These are phyloP conservation scores for Gasterosteus nipponicus DNA, from an alignment of 2,113 vertebrate genomes.

Conservation along the genomic window DNA sequence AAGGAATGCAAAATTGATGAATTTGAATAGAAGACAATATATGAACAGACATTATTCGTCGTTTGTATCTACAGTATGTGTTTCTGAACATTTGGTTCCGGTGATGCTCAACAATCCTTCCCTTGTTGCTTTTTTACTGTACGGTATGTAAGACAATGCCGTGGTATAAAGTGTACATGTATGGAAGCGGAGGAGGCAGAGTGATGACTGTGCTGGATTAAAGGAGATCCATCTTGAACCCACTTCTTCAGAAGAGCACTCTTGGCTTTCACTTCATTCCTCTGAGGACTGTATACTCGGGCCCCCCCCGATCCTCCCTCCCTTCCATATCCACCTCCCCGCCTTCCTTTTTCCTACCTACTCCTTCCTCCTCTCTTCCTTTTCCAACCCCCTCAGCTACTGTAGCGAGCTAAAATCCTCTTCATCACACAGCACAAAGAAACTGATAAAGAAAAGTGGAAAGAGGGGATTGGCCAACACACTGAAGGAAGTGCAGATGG, in stretches of 20 bases:
- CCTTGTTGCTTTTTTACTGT: background rate
- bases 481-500: constrained; percentile 44
- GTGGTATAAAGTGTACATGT: constrained; percentile 6
- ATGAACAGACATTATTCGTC: background rate
- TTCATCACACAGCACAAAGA: constrained; percentile 61
- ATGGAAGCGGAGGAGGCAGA: constrained; percentile 20
- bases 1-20: background rate
- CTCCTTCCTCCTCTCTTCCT: constrained; percentile 50
- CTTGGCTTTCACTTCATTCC: constrained; percentile 67
- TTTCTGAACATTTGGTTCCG: background rate
- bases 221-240: constrained; percentile 71
- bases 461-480: constrained; percentile 35
- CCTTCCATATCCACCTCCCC: constrained; percentile 45
- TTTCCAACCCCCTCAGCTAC: constrained; percentile 63
- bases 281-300: constrained; percentile 56
- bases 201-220: constrained; percentile 65
- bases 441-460: constrained; percentile 42
- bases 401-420: constrained; percentile 68
- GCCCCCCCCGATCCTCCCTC: constrained; percentile 45
- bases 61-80: background rate
- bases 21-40: background rate
- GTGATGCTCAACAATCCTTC: background rate
- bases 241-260: constrained; percentile 62
- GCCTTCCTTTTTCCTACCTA: constrained; percentile 43
- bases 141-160: constrained; percentile 11